Evolutionary conservation across 2,113 vertebrate genomes (phyloP), one percentile per base, ranked within the genome.

Genomic region (Neodontobutis hainanensis): DNA sequence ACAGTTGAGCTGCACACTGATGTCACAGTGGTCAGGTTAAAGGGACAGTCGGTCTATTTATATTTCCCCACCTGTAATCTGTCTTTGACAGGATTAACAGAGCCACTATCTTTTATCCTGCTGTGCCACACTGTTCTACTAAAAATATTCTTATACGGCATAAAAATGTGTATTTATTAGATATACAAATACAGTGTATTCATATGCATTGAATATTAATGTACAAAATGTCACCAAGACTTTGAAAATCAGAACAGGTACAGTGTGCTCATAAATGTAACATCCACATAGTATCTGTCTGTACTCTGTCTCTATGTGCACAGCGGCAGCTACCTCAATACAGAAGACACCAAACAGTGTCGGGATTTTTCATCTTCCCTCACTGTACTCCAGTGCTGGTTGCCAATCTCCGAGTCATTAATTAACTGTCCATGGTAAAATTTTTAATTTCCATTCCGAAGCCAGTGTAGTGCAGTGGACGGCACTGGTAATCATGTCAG

Each of bases 401-500:
- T 88, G 83, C 81, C 88, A 82, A 76, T 82, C 75, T 80, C 66
- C 19, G 57, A 85, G 79, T 88, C 84, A 87, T 86, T 91, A 81
- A 90, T 91, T 87, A 86, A 76, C 73, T 65, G 75, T 66, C 69
- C 75, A 73, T 80, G 85, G 84, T 78, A 85, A 81, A 79, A 81
- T 75, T 79, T 61, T 76, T 70, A 52, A 36, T 81, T 77, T 60
- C 77, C 68, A 85, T 49, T 79, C 81, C 63, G 46, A 82, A 84
- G 74, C 61, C 85, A 85, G 93, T 75, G 89, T 87, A 92, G 93
- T 92, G 94, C 91, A 93, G 94, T 90, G 93, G 94, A 95, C 93
- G 93, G 93, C 92, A 92, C 92, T 92, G 89, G 90, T 95, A 94
- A 94, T 95, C 93, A 93, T 96, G 94, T 95, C 94, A 96, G 94